phyloP scores from a whole-genome alignment of 2,797 vertebrate genomes.

The Hipposideros larvatus region DNA sequence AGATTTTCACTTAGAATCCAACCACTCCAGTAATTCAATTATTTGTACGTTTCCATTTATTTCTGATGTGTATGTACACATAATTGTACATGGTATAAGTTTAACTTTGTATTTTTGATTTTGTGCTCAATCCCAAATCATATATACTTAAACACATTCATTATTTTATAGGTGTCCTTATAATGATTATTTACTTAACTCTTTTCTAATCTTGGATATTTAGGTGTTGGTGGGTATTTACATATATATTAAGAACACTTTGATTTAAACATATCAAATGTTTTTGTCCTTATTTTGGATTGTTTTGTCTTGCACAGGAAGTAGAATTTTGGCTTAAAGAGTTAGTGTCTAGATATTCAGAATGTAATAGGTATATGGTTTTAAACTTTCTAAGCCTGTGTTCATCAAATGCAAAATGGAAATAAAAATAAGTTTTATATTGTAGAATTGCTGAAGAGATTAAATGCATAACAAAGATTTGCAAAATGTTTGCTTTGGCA shows the following conservation, averaged over 20 bases:
- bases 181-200: not conserved
- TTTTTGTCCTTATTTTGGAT: not conserved
- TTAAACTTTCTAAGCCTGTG: not conserved
- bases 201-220: slow-evolving; percentile 3
- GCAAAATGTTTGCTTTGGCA: not conserved
- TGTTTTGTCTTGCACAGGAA: not conserved
- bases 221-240: not conserved
- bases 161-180: not conserved
- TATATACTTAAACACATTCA: not conserved
- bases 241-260: not conserved
- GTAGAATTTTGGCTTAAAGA: not conserved
- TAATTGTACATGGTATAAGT: not conserved
- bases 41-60: not conserved
- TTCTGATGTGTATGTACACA: not conserved
- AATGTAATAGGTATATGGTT: not conserved
- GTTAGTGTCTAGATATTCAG: not conserved
- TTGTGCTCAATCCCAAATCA: not conserved
- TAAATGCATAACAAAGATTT: not conserved
- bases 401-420: slow-evolving; percentile 5
- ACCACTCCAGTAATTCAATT: not conserved
- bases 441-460: not conserved
- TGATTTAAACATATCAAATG: not conserved
- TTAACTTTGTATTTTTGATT: slow-evolving; percentile 36
- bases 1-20: not conserved
- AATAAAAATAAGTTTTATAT: not conserved